Percentiles rank a stretch among this genome's conserved stretches.
Evolutionary conservation across 1,140 invertebrate genomes (phyloP).

Genomic region (Musca vetustissima): DNA sequence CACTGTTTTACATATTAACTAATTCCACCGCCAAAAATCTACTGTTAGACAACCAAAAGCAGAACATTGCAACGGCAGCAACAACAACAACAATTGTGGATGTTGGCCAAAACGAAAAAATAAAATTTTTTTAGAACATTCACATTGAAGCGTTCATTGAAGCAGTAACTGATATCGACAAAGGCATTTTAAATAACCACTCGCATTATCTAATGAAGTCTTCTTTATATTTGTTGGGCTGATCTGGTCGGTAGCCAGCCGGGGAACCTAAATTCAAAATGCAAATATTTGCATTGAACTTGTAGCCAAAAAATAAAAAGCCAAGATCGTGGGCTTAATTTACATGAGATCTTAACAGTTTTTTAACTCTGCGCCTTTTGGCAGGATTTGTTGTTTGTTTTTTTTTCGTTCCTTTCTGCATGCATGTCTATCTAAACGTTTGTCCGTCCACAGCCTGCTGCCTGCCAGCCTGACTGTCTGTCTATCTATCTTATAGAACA

Average conservation of each 20-base stretch:
- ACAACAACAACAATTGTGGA: not conserved
- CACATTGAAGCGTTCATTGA: too few relatives aligned
- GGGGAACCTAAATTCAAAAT: not conserved
- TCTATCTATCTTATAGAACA: too few relatives aligned
- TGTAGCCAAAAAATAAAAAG: conserved; percentile 9
- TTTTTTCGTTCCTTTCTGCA: too few relatives aligned
- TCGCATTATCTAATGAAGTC: conserved; percentile 22
- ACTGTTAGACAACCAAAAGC: not conserved
- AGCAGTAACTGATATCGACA: too few relatives aligned
- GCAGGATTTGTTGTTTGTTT: too few relatives aligned
- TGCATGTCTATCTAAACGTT: too few relatives aligned
- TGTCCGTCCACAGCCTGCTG: too few relatives aligned
- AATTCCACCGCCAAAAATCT: conserved; percentile 1
- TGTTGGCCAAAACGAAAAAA: too few relatives aligned
- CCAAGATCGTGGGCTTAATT: conserved; percentile 23
- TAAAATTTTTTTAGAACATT: too few relatives aligned
- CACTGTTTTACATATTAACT: conserved; percentile 24
- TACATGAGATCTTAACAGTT: conserved; percentile 21
- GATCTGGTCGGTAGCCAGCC: not conserved
- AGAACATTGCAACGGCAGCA: not conserved
- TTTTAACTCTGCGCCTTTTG: too few relatives aligned
- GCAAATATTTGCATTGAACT: conserved; percentile 19
- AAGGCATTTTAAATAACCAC: conserved; percentile 10
- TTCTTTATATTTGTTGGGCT: conserved; percentile 1
- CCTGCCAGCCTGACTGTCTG: too few relatives aligned